Evolutionary conservation across 2,888 invertebrate genomes (phyloP).

Genomic region (Eupithecia inturbata): DNA sequence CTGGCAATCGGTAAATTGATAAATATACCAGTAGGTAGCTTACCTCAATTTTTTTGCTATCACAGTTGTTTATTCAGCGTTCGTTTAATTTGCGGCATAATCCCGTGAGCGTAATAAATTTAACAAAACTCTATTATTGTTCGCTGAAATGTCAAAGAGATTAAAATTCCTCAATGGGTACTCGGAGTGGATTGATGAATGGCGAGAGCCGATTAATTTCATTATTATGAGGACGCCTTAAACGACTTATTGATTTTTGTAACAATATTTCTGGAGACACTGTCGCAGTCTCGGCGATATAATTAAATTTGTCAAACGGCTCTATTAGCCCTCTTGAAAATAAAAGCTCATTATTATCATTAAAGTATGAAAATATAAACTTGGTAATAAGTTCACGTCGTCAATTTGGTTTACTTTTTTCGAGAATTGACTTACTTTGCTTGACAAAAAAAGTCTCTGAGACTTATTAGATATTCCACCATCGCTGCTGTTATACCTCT

Average conservation of each 20-base stretch:
- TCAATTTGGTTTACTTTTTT: background rate
- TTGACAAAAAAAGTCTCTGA: constrained; percentile 5
- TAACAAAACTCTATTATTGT: constrained; percentile 42
- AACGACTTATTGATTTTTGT: constrained; percentile 56
- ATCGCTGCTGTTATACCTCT: constrained; percentile 34
- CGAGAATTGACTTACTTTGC: background rate
- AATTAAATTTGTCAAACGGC: constrained; percentile 54
- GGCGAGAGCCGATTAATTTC: constrained; percentile 50
- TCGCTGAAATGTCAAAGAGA: constrained; percentile 68
- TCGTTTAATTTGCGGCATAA: constrained; percentile 10
- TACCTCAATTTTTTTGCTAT: background rate
- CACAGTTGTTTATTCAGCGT: constrained; percentile 13
- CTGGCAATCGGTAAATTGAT: background rate
- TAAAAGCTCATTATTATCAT: background rate
- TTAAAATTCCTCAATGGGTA: constrained; percentile 64
- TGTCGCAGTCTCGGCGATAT: constrained; percentile 51
- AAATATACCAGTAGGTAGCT: background rate
- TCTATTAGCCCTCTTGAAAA: constrained; percentile 6
- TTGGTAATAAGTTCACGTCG: background rate
- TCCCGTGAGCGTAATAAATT: constrained; percentile 33
- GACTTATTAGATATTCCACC: constrained; percentile 26
- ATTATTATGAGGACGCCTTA: constrained; percentile 57
- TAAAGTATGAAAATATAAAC: background rate
- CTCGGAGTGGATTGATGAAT: constrained; percentile 63
- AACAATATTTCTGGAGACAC: constrained; percentile 52